phyloP scores from a whole-genome alignment of 2,113 vertebrate species.

The Pelusios castaneus region DNA sequence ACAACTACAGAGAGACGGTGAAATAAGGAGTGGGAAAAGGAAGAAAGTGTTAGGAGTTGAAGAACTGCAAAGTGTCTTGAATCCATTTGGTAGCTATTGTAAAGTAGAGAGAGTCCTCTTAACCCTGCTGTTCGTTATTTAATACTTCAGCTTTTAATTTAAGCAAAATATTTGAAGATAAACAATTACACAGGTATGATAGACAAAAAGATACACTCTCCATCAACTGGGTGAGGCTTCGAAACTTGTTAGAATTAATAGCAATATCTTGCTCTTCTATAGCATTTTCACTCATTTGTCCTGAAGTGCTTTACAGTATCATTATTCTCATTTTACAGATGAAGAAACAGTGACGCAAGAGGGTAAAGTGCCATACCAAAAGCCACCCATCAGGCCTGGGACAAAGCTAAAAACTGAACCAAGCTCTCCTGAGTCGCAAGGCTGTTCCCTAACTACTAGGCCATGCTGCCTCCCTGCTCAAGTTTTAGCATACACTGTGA shows the following conservation, averaged over 20 bases:
- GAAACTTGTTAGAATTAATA: background rate
- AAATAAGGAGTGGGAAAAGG: background rate
- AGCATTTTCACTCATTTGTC: background rate
- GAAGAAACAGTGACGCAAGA: background rate
- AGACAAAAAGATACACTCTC: background rate
- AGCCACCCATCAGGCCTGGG: background rate
- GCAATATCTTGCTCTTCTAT: background rate
- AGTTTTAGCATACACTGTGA: background rate
- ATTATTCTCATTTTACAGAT: background rate
- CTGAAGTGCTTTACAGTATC: background rate
- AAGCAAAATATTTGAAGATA: background rate
- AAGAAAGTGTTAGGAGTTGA: background rate
- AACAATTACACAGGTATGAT: background rate
- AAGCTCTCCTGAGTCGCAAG: background rate
- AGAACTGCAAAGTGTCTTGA: background rate
- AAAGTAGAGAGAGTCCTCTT: background rate
- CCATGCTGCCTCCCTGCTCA: background rate
- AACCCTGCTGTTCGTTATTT: background rate
- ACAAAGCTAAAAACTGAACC: background rate
- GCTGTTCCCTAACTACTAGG: background rate
- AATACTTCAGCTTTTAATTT: background rate
- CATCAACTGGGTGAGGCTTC: background rate
- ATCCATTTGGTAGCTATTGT: background rate
- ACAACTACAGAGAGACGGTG: background rate
- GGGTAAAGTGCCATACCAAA: background rate